Percentiles rank a stretch among this genome's conserved stretches.
phyloP scores from a whole-genome alignment of 2,888 invertebrate genomes.

The Machimus atricapillus region DNA sequence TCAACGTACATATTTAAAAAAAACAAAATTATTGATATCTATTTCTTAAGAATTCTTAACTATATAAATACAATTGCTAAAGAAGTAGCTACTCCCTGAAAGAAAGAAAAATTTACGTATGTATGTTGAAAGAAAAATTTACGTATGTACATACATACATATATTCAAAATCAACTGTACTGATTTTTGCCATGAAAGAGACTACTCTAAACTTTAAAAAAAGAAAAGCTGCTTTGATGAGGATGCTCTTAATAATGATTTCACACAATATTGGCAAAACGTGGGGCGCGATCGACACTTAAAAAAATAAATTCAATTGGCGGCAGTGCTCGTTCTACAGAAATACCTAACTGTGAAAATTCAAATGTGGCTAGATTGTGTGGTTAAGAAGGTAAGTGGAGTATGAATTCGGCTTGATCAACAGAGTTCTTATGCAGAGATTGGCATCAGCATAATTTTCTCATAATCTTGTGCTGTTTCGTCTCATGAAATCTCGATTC shows the following conservation, averaged over 20 bases:
- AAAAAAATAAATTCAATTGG: background rate
- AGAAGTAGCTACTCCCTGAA: too few relatives aligned
- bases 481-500: constrained; percentile 25
- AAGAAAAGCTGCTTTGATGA: too few relatives aligned
- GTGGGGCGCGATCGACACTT: background rate
- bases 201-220: too few relatives aligned
- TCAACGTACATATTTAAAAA: too few relatives aligned
- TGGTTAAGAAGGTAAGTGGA: constrained; percentile 17
- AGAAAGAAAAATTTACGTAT: too few relatives aligned
- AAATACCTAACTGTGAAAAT: background rate
- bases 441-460: constrained; percentile 29
- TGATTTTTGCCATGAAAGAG: too few relatives aligned
- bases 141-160: too few relatives aligned
- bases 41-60: too few relatives aligned
- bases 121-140: too few relatives aligned
- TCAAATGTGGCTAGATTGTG: background rate
- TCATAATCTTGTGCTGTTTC: constrained; percentile 28
- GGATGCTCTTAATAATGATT: background rate
- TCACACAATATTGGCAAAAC: background rate
- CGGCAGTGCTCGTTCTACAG: background rate
- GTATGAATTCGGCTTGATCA: constrained; percentile 3
- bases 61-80: too few relatives aligned
- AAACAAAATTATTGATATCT: too few relatives aligned
- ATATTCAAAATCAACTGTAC: too few relatives aligned
- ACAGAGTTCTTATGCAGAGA: constrained; percentile 21